phyloP scores from a whole-genome alignment of 2,113 vertebrate species.

The Lampris incognitus region DNA sequence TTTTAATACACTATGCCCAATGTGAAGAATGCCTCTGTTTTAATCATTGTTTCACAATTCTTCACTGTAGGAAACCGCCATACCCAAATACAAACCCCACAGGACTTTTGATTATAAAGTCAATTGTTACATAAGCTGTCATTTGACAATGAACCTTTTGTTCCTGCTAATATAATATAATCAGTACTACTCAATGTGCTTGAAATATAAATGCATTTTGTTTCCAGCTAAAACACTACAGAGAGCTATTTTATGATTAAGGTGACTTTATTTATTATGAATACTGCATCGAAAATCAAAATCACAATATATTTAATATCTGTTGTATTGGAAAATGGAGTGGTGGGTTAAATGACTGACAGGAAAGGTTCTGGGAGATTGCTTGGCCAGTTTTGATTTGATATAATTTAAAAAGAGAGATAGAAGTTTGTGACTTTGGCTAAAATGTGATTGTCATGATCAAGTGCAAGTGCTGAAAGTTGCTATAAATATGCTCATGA shows the following conservation, averaged over 20 bases:
- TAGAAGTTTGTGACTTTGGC: neutral
- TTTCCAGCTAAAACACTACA: neutral
- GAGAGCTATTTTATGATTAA: neutral
- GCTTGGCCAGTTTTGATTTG: neutral
- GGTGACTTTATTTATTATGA: neutral
- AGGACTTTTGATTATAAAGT: neutral
- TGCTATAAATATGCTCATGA: neutral
- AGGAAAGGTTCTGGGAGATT: neutral
- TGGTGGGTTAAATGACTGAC: neutral
- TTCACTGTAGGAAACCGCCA: neutral
- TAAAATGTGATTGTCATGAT: too few relatives aligned
- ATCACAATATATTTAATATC: neutral
- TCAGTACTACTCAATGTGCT: constrained; percentile 18
- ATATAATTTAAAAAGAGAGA: neutral
- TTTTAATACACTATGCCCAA: too few relatives aligned
- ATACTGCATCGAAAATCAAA: constrained; percentile 20
- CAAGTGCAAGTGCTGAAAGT: neutral
- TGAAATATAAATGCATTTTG: neutral
- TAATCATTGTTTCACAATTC: constrained; percentile 18
- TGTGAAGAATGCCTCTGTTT: neutral
- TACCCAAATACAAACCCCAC: neutral
- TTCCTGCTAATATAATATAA: constrained; percentile 12
- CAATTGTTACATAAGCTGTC: neutral
- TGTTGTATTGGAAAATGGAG: constrained; percentile 11
- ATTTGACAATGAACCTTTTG: neutral